phyloP scores from a whole-genome alignment of 2,797 vertebrate species.

The Morus bassanus region DNA sequence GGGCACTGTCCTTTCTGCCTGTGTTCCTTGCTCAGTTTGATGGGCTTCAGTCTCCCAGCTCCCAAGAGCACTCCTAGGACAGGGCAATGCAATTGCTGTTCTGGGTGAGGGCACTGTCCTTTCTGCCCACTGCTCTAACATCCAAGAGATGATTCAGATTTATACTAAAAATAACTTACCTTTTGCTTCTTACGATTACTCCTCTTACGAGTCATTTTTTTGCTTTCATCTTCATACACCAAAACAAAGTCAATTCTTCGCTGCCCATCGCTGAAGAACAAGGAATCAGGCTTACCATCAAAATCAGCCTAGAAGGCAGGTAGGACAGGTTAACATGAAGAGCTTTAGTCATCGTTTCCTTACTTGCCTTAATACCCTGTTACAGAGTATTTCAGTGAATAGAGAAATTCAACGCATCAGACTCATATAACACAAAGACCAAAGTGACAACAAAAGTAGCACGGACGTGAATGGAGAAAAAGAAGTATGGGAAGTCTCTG shows the following conservation, averaged over 20 bases:
- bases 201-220: slow-evolving; percentile 83
- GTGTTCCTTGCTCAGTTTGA: not conserved
- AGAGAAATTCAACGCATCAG: not conserved
- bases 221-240: slow-evolving; percentile 90
- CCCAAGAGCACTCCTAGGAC: not conserved
- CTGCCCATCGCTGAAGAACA: slow-evolving; percentile 90
- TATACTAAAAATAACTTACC: slow-evolving; percentile 65
- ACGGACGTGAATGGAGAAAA: not conserved
- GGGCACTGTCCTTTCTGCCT: not conserved
- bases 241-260: slow-evolving; percentile 90
- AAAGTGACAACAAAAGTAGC: not conserved
- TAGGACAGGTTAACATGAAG: not conserved
- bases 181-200: slow-evolving; percentile 75
- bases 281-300: slow-evolving; percentile 82
- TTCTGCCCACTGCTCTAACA: not conserved
- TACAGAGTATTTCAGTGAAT: not conserved
- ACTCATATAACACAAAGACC: not conserved
- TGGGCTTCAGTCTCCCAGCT: not conserved
- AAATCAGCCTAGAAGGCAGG: slow-evolving; percentile 83
- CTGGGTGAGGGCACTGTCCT: not conserved
- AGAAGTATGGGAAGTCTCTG: not conserved
- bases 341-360: not conserved
- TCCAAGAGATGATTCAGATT: not conserved
- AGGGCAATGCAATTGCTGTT: not conserved
- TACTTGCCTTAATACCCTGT: not conserved